phyloP scores from a whole-genome alignment of 2,888 invertebrate species.

The Eupsilia transversa region DNA sequence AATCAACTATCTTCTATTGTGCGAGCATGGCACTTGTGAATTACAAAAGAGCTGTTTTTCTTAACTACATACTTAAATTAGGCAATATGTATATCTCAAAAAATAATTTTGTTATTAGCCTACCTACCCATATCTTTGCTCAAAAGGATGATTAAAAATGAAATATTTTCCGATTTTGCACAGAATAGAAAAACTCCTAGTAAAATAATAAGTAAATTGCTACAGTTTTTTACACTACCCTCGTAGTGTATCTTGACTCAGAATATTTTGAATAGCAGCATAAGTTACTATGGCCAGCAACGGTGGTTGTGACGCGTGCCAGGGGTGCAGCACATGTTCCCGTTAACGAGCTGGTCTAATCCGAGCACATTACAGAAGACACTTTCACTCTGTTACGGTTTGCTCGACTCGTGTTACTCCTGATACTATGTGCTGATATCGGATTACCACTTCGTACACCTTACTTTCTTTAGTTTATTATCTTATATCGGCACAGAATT shows the following conservation, averaged over 20 bases:
- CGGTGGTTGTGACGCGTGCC: conserved; percentile 1
- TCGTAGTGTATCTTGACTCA: neutral
- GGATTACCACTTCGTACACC: conserved; percentile 40
- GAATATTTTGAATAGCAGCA: neutral
- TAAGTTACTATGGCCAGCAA: conserved; percentile 2
- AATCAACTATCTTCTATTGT: neutral
- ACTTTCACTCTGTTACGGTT: conserved; percentile 63
- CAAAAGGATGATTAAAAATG: neutral
- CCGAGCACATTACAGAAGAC: conserved; percentile 43
- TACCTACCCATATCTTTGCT: neutral
- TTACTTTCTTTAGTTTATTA: conserved; percentile 63
- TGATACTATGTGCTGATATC: conserved; percentile 55
- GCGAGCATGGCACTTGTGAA: neutral
- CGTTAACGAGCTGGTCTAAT: conserved; percentile 50
- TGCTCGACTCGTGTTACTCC: conserved; percentile 53
- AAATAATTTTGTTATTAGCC: neutral
- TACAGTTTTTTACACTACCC: too few species aligned
- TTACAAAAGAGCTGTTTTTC: neutral
- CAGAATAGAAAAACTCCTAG: neutral
- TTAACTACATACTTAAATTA: neutral
- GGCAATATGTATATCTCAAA: neutral
- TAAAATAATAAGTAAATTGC: too few species aligned
- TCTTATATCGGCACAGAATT: conserved; percentile 30
- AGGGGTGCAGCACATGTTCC: conserved; percentile 44
- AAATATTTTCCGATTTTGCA: neutral